Evolutionary conservation across 1,140 invertebrate genomes (phyloP).

Genomic region (Venustaconcha ellipsiformis): DNA sequence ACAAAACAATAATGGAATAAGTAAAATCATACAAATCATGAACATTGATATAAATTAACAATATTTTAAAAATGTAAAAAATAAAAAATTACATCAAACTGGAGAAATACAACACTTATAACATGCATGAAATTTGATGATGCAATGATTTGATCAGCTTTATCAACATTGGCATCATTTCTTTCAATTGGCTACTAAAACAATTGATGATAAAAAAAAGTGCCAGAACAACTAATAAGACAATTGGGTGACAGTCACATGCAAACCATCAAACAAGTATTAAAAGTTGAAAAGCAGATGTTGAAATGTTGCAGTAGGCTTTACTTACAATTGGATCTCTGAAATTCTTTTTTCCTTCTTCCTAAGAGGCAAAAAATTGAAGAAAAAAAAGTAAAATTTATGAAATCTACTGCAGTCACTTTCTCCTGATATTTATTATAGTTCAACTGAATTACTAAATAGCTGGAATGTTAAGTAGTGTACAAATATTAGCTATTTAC

Average conservation of each 20-base stretch:
- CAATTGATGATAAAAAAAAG: no score
- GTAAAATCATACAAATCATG: background rate
- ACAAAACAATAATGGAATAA: no score
- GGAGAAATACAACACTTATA: background rate
- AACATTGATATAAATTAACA: background rate
- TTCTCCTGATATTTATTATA: background rate
- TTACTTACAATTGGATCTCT: conserved; percentile 38
- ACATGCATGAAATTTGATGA: no score
- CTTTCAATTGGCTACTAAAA: no score
- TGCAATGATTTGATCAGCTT: no score
- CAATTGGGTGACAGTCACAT: background rate
- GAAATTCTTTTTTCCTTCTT: conserved; percentile 33
- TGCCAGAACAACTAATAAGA: background rate
- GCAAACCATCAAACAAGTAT: no score
- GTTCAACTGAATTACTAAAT: no score
- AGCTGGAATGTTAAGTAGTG: no score
- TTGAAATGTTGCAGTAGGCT: background rate
- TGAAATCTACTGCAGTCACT: background rate
- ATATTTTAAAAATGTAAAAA: background rate
- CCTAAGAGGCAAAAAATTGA: conserved; percentile 23
- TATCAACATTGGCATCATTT: no score
- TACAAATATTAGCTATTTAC: no score
- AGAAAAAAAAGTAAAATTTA: background rate
- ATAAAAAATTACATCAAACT: background rate
- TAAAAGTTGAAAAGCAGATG: no score